Evolutionary conservation across 2,888 invertebrate genomes (phyloP).

Genomic region (Poecilus cupreus): DNA sequence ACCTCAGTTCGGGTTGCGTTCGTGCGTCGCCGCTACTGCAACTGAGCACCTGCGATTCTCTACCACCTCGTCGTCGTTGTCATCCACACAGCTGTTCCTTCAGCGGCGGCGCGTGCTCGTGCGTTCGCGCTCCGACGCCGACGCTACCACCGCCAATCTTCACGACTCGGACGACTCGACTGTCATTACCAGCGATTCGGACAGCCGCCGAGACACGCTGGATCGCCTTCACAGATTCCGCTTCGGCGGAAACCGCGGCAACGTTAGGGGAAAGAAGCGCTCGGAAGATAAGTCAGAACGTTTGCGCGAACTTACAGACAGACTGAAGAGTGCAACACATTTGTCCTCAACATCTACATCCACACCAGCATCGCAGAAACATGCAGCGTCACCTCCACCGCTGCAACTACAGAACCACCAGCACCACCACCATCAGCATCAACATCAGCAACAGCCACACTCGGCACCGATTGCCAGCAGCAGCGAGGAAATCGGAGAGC

Average conservation of each 20-base stretch:
- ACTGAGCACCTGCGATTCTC: slow-evolving; percentile 31
- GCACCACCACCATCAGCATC: slow-evolving; percentile 74
- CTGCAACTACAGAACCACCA: slow-evolving; percentile 73
- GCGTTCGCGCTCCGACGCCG: slow-evolving; percentile 69
- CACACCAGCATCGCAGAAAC: slow-evolving; percentile 15
- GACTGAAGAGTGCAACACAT: slow-evolving; percentile 77
- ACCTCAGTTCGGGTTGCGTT: slow-evolving; percentile 48
- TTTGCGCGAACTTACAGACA: slow-evolving; percentile 85
- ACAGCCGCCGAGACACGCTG: slow-evolving; percentile 79
- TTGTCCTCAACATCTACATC: not conserved
- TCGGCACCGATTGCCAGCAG: slow-evolving; percentile 68
- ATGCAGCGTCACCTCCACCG: slow-evolving; percentile 64
- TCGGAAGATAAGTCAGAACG: slow-evolving; percentile 81
- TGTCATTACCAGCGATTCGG: slow-evolving; percentile 24
- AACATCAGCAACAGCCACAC: not conserved
- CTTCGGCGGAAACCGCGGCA: slow-evolving; percentile 77
- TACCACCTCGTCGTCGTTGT: slow-evolving; percentile 21
- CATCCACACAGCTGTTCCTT: slow-evolving; percentile 25
- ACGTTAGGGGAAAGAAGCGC: slow-evolving; percentile 59
- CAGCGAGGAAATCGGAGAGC: slow-evolving; percentile 72
- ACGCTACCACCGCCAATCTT: too few relatives aligned
- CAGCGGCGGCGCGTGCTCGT: slow-evolving; percentile 70
- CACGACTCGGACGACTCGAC: not conserved
- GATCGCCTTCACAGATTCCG: slow-evolving; percentile 88
- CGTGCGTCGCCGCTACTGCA: slow-evolving; percentile 39